Conservation (phyloP, 1,140 invertebrate species). For the Calliphora vicina region DNA sequence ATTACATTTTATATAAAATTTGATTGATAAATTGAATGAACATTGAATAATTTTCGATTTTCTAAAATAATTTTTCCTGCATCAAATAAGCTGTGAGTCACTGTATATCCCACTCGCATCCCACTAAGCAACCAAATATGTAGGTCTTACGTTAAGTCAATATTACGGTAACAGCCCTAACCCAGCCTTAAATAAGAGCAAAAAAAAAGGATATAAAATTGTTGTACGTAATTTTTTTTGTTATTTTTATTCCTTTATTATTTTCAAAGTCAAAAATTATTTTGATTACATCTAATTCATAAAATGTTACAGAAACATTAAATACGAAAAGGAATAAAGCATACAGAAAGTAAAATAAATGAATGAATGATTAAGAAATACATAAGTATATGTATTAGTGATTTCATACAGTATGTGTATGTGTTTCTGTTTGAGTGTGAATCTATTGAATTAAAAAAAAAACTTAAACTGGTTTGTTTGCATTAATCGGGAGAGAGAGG, state of each 20-base stretch:
- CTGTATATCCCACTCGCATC: too few species aligned
- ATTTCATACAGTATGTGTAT: not conserved
- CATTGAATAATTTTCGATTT: too few species aligned
- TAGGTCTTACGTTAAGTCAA: too few species aligned
- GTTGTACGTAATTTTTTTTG: not conserved
- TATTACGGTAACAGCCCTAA: too few species aligned
- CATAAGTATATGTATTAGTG: not conserved
- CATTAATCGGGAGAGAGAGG: not conserved
- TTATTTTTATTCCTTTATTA: not conserved
- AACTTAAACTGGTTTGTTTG: not conserved
- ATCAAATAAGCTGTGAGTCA: too few species aligned
- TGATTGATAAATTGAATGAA: too few species aligned
- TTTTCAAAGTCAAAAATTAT: not conserved
- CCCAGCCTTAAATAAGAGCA: too few species aligned
- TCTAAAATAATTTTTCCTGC: too few species aligned
- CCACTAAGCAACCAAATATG: too few species aligned
- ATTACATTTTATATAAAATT: too few species aligned
- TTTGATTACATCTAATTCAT: not conserved
- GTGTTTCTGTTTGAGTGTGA: not conserved
- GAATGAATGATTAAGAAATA: not conserved
- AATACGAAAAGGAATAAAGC: conserved; percentile 9
- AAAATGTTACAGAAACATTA: not conserved
- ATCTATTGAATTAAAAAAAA: not conserved
- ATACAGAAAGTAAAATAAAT: not conserved
- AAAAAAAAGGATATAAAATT: too few species aligned